Evolutionary conservation across 2,797 vertebrate species (phyloP), one percentile per base, ranked within the genome.

Genomic region (Garrulus glandarius): DNA sequence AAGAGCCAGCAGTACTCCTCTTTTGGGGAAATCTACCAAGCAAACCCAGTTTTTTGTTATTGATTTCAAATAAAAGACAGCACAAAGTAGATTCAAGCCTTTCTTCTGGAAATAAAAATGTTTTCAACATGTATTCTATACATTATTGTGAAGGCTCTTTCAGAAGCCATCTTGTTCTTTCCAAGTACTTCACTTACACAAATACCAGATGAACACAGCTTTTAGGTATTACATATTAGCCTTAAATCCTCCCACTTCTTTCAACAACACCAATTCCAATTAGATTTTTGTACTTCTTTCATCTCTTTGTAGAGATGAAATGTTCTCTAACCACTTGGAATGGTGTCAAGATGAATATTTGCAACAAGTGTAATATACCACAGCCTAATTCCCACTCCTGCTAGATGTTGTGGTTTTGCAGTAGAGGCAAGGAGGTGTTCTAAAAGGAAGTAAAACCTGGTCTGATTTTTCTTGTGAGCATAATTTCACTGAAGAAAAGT

Each of bases 221-320:
- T 65, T 30, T 47, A 84, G 46, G 91, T 89, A 93, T 39, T 78
- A 76, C 64, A 53, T 55, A 24, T 71, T 74, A 94, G 47, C 68
- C 81, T 87, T 89, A 92, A 82, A 92, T 46, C 53, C 49, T 95
- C 92, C 80, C 55, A 37, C 59, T 86, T 36, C 34, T 91, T 60
- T 85, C 61, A 70, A 41, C 13, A 6, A 36, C 32, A 47, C 37
- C 15, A 68, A 65, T 81, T 94, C 84, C 84, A 63, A 36, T 1
- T 34, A 47, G 46, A 34, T 49, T 95, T 93, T 84, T 89, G 21
- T 68, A 74, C 27, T 74, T 56, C 29, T 44, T 72, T 46, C 36
- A 7, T 76, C 20, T 36, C 69, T 78, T 71, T 52, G 34, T 16
- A 83, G 59, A 46, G 36, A 74, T 23, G 24, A 75, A 87, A 30